These are phyloP conservation scores for Hoplodrina ambigua DNA, from an alignment of 2,888 invertebrate species.

Conservation along the genomic window DNA sequence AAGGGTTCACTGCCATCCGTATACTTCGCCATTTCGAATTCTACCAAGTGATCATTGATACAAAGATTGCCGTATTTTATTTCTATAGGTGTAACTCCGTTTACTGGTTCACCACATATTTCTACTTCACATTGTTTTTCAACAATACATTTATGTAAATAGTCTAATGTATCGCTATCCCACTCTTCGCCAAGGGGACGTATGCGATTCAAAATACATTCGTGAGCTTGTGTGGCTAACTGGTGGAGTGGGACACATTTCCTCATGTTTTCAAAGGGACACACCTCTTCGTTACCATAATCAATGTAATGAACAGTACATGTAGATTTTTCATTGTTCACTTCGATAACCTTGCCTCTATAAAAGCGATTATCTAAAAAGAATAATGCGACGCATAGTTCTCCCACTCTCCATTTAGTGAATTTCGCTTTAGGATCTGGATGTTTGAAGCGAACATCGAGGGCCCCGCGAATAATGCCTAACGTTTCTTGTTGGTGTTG, in stretches of 20 bases:
- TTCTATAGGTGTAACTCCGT: conserved; percentile 78
- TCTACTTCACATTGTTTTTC: conserved; percentile 90
- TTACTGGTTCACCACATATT: conserved; percentile 77
- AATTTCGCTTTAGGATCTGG: conserved; percentile 85
- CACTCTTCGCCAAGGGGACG: conserved; percentile 81
- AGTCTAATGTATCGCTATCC: conserved; percentile 90
- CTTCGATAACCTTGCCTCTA: conserved; percentile 91
- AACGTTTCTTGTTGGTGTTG: conserved; percentile 80
- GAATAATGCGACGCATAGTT: conserved; percentile 93
- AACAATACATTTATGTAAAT: conserved; percentile 91
- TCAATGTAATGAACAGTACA: conserved; percentile 93
- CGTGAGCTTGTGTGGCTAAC: conserved; percentile 92
- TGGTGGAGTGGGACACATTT: conserved; percentile 91
- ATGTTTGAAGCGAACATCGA: conserved; percentile 85
- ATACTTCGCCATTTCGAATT: conserved; percentile 83
- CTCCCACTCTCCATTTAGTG: conserved; percentile 91
- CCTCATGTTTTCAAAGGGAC: conserved; percentile 89
- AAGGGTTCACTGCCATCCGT: conserved; percentile 78
- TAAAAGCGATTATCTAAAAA: conserved; percentile 93
- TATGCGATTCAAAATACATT: conserved; percentile 88
- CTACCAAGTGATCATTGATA: conserved; percentile 87
- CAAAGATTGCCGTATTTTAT: conserved; percentile 81
- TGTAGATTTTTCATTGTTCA: conserved; percentile 77
- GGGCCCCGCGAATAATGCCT: conserved; percentile 85
- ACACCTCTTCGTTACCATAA: conserved; percentile 94